Conservation (phyloP, 2,888 invertebrate genomes). For the Choristoneura rosaceana region DNA sequence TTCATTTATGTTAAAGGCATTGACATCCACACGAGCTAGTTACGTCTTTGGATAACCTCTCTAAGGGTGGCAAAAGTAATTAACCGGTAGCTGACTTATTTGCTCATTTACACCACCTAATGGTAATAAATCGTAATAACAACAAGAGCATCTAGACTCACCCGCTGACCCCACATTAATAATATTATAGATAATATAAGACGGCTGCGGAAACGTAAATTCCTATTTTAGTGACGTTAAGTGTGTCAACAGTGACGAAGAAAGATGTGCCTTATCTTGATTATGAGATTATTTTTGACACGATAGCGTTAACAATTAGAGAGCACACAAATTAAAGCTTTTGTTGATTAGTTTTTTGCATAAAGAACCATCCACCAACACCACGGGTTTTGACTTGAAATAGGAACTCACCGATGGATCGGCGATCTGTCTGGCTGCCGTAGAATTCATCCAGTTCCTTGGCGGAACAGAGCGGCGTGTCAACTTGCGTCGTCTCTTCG, state of each 20-base stretch:
- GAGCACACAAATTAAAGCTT: slow-evolving; percentile 49
- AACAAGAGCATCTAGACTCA: slow-evolving; percentile 53
- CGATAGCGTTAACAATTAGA: slow-evolving; percentile 47
- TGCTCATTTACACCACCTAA: slow-evolving; percentile 8
- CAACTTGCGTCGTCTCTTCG: slow-evolving; percentile 91
- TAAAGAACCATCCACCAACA: slow-evolving; percentile 64
- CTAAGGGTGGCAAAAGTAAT: background rate
- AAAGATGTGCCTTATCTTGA: slow-evolving; percentile 48
- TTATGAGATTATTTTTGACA: slow-evolving; percentile 45
- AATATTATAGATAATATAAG: slow-evolving; percentile 54
- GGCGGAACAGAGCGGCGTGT: slow-evolving; percentile 91
- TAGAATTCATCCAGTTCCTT: slow-evolving; percentile 88
- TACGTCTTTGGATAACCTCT: slow-evolving; percentile 2
- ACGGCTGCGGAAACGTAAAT: slow-evolving; percentile 49
- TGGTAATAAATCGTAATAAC: slow-evolving; percentile 45
- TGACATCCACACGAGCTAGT: background rate
- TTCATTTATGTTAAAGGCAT: background rate
- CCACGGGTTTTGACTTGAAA: slow-evolving; percentile 56
- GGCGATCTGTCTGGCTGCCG: slow-evolving; percentile 83
- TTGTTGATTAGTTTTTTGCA: slow-evolving; percentile 56
- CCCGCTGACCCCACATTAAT: slow-evolving; percentile 73
- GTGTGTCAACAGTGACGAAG: slow-evolving; percentile 48
- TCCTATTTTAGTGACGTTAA: slow-evolving; percentile 35
- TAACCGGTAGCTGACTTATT: slow-evolving; percentile 5
- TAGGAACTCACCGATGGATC: slow-evolving; percentile 83